phyloP scores from a whole-genome alignment of 2,113 vertebrate species.

The Sander lucioperca region DNA sequence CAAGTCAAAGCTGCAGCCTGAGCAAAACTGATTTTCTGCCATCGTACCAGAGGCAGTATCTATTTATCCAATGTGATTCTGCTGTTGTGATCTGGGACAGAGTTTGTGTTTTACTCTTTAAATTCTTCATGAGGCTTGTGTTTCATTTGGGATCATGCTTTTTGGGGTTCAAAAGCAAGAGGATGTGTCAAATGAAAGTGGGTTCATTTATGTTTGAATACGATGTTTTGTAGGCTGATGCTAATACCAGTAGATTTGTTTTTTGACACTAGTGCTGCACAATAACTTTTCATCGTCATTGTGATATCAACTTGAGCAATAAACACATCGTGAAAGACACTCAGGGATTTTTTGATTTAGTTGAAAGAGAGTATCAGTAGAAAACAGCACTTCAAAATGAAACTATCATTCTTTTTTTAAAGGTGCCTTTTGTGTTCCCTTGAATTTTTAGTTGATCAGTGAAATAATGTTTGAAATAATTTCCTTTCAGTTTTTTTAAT shows the following conservation, averaged over 20 bases:
- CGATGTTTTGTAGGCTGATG: not conserved
- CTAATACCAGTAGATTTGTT: not conserved
- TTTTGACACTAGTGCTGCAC: too few relatives aligned
- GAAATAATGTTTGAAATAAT: too few relatives aligned
- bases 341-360: too few relatives aligned
- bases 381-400: too few relatives aligned
- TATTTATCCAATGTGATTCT: constrained; percentile 23
- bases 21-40: constrained; percentile 61
- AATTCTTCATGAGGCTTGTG: constrained; percentile 6
- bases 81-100: constrained; percentile 28
- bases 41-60: constrained; percentile 38
- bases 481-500: too few relatives aligned
- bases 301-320: not conserved
- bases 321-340: too few relatives aligned
- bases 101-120: constrained; percentile 43
- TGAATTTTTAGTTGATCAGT: too few relatives aligned
- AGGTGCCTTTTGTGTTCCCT: too few relatives aligned
- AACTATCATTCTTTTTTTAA: too few relatives aligned
- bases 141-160: constrained; percentile 3
- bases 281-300: too few relatives aligned
- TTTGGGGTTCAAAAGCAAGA: not conserved
- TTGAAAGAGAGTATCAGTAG: too few relatives aligned
- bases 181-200: not conserved
- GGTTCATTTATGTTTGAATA: not conserved
- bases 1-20: constrained; percentile 57